Conservation (phyloP, 2,113 vertebrate genomes). For the Erinaceus europaeus region DNA sequence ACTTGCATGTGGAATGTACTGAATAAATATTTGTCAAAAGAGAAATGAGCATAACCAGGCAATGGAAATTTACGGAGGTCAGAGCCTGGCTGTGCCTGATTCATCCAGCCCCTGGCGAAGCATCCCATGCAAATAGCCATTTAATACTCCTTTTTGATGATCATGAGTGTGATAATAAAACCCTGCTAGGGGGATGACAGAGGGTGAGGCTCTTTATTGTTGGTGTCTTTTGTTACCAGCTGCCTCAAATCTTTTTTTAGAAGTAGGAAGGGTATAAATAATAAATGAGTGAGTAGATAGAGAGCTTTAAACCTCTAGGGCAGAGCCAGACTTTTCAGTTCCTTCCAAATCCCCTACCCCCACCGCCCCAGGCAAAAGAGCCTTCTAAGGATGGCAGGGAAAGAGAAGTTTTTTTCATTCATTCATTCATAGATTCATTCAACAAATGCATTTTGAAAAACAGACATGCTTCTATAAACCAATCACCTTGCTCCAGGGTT, state of each 20-base stretch:
- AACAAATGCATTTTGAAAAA: slow-evolving; percentile 43
- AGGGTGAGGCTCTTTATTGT: slow-evolving; percentile 36
- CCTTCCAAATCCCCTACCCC: too few relatives aligned
- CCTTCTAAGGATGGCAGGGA: slow-evolving; percentile 14
- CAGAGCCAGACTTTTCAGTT: not conserved
- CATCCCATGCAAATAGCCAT: slow-evolving; percentile 62
- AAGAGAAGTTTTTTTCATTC: not conserved
- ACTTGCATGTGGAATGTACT: not conserved
- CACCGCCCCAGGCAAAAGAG: not conserved
- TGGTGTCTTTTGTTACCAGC: slow-evolving; percentile 51
- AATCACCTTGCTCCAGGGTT: slow-evolving; percentile 25
- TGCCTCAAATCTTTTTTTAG: slow-evolving; percentile 33
- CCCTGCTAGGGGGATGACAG: slow-evolving; percentile 47
- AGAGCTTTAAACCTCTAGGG: not conserved
- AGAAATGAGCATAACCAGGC: slow-evolving; percentile 23
- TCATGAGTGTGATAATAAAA: slow-evolving; percentile 56
- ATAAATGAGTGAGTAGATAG: slow-evolving; percentile 38
- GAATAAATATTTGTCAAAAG: slow-evolving; percentile 59
- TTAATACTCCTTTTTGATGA: slow-evolving; percentile 62
- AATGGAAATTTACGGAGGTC: slow-evolving; percentile 45
- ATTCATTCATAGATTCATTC: slow-evolving; percentile 38
- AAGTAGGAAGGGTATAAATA: slow-evolving; percentile 52
- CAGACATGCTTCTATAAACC: slow-evolving; percentile 13
- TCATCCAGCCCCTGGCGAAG: slow-evolving; percentile 46
- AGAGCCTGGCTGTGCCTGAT: slow-evolving; percentile 37